Evolutionary conservation across 2,888 invertebrate genomes (phyloP), one percentile per base, ranked within the genome.

Genomic region (Melanchra persicariae): DNA sequence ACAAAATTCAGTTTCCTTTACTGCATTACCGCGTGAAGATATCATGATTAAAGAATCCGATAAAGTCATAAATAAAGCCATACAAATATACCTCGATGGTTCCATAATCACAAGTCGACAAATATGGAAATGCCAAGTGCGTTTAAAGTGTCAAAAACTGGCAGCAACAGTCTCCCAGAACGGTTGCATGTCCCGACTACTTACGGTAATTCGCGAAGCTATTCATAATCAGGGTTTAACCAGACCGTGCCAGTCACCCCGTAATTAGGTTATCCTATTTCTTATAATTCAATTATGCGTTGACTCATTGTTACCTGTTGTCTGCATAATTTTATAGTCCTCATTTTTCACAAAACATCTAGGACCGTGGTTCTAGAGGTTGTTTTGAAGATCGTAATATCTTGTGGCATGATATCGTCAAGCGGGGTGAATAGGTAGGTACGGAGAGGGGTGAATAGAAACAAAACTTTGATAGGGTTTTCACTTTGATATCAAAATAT

Each of bases 251-350:
- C 65, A 65, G 68, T 55, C 40, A 63, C 58, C 54, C 51, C 67
- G 54, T 81, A 71, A 81, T 84, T 72, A 67, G 69, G 71, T 73
- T 81, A 77, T 67, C 63, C 84, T 72, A 84, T 81, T 65, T 70
- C 70, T 77, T 54, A 62, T 84, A 84, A 84, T 70, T 77, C 64
- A 84, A 81, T 81, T 84, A 81, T 45, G 30, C 10, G 30, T 60
- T 77, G 78, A 62, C 54, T 81, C 80, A 60, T 51, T 26, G 24
- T 45, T 54, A 65, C 24, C 54, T 69, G 26, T 47, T 47, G 45
- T 45, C 17, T 47, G 22, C 19, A 19, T 22, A 24, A 24, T 17
- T 37, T 37, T 10, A 12, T n/a, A 54, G 51, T 52, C 15, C 70
- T 10, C 0, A 4, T 30, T 51, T 40, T 40, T 26, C 26, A 19